Evolutionary conservation across 2,113 vertebrate species (phyloP).

Genomic region (Ceyx cyanopectus): DNA sequence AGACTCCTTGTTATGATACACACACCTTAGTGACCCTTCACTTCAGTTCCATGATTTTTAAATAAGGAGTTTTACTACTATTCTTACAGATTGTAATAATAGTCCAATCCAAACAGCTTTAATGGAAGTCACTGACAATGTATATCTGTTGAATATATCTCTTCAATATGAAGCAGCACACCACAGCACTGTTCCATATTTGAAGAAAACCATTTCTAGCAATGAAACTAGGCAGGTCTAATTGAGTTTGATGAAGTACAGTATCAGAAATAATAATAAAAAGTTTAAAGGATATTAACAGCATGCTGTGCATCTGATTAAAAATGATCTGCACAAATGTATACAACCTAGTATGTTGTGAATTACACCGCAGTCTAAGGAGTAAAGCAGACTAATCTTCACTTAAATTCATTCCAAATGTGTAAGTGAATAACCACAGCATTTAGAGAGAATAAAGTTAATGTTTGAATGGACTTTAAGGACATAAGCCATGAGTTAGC

Average conservation of each 20-base stretch:
- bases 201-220: slow-evolving; percentile 48
- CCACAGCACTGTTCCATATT: not conserved
- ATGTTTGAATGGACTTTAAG: slow-evolving; percentile 36
- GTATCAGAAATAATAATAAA: too few species aligned
- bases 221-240: slow-evolving; percentile 51
- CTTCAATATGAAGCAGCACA: not conserved
- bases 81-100: not conserved
- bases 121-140: not conserved
- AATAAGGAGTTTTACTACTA: not conserved
- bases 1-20: not conserved
- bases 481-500: slow-evolving; percentile 17
- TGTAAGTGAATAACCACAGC: slow-evolving; percentile 26
- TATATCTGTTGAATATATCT: not conserved
- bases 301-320: too few species aligned
- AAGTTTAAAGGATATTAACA: too few species aligned
- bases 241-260: slow-evolving; percentile 59
- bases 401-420: slow-evolving; percentile 56
- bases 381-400: slow-evolving; percentile 54
- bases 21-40: fast-evolving
- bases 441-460: slow-evolving; percentile 48
- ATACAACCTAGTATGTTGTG: slow-evolving; percentile 63
- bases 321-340: too few species aligned
- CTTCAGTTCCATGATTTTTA: not conserved
- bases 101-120: not conserved
- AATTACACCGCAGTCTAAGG: slow-evolving; percentile 38